Conservation (phyloP, 2,888 invertebrate genomes). For the Tortrix viridana region DNA sequence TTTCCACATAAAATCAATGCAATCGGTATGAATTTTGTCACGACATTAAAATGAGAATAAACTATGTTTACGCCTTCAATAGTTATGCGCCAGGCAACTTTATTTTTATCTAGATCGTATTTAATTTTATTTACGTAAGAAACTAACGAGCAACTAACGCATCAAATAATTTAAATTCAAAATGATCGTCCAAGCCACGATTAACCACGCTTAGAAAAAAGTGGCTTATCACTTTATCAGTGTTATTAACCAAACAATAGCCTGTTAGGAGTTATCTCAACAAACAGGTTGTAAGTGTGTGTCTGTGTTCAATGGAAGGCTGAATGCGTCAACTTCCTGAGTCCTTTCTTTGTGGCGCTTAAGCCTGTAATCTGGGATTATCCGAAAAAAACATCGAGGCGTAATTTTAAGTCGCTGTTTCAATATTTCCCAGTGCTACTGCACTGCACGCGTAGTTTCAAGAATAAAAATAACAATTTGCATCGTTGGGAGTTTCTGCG, state of each 20-base stretch:
- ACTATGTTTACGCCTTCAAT: no score
- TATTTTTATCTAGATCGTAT: no score
- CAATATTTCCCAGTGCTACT: conserved; percentile 34
- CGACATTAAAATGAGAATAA: no score
- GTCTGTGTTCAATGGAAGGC: conserved; percentile 50
- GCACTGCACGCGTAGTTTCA: conserved; percentile 18
- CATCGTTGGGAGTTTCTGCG: neutral
- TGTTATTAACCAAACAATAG: conserved; percentile 64
- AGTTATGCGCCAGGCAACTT: no score
- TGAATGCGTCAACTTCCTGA: conserved; percentile 77
- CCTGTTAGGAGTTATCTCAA: conserved; percentile 54
- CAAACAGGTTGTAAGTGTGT: conserved; percentile 56
- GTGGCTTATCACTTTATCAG: conserved; percentile 56
- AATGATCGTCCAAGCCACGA: no score
- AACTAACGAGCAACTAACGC: no score
- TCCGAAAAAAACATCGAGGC: conserved; percentile 53
- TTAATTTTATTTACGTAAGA: no score
- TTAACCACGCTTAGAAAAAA: conserved; percentile 16
- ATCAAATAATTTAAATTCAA: no score
- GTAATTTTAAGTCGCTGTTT: conserved; percentile 45
- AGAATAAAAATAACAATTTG: neutral
- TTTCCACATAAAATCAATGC: no score
- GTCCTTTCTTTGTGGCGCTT: conserved; percentile 45
- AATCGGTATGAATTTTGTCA: no score
- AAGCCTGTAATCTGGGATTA: conserved; percentile 58